These are phyloP conservation scores for Papilio polytes DNA, from an alignment of 1,140 invertebrate species.

Conservation along the genomic window DNA sequence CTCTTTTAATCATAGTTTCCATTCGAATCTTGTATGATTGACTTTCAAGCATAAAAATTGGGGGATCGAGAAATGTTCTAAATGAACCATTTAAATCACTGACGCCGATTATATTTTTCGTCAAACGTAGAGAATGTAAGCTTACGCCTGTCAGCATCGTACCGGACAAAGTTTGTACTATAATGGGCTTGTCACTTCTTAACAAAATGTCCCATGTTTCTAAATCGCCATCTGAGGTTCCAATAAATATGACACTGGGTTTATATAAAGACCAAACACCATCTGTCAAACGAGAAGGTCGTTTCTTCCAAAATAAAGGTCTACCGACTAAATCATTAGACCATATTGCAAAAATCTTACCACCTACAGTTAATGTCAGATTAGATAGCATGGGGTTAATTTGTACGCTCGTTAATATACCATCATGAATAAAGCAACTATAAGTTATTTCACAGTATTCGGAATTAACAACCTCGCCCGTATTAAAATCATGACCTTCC, in stretches of 20 bases:
- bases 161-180: constrained; percentile 73
- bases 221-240: constrained; percentile 72
- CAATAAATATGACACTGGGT: constrained; percentile 73
- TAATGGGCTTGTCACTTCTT: constrained; percentile 75
- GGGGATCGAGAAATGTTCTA: constrained; percentile 84
- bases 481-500: constrained; percentile 86
- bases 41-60: constrained; percentile 76
- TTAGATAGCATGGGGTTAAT: constrained; percentile 84
- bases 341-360: constrained; percentile 80
- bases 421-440: constrained; percentile 86
- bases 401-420: constrained; percentile 84
- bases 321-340: constrained; percentile 62
- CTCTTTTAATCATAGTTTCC: constrained; percentile 69
- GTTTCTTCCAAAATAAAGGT: constrained; percentile 75
- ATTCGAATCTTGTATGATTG: constrained; percentile 59
- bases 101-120: constrained; percentile 83
- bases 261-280: constrained; percentile 77
- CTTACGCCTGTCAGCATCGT: constrained; percentile 82
- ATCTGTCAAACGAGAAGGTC: constrained; percentile 70
- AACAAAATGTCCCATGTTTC: constrained; percentile 77
- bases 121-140: constrained; percentile 79
- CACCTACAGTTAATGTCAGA: constrained; percentile 81
- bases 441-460: constrained; percentile 81
- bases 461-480: constrained; percentile 83
- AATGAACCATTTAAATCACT: constrained; percentile 86